phyloP scores from a whole-genome alignment of 2,797 vertebrate genomes.

The Rhabdophis nuchalis region DNA sequence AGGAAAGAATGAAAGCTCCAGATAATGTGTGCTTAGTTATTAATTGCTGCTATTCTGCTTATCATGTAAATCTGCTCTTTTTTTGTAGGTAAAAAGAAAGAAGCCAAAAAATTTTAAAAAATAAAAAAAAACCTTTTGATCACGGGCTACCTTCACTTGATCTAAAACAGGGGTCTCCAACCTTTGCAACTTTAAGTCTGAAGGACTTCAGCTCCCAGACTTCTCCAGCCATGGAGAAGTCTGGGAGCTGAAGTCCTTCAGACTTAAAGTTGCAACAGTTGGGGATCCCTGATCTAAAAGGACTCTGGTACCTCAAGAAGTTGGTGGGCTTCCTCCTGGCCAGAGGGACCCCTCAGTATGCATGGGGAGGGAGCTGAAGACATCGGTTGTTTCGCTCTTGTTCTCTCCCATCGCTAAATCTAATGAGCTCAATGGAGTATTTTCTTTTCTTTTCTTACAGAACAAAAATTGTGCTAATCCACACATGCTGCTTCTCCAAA shows the following conservation, averaged over 20 bases:
- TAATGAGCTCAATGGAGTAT: background rate
- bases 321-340: background rate
- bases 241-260: too few species aligned
- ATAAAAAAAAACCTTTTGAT: too few species aligned
- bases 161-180: too few species aligned
- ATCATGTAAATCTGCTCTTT: background rate
- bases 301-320: background rate
- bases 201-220: too few species aligned
- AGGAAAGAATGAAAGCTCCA: background rate
- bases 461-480: background rate
- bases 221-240: too few species aligned
- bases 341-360: background rate
- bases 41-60: background rate
- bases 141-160: too few species aligned
- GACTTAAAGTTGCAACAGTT: too few species aligned
- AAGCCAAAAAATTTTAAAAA: too few species aligned
- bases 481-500: background rate
- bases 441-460: background rate
- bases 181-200: too few species aligned
- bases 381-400: background rate
- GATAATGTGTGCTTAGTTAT: background rate
- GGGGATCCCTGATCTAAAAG: too few species aligned
- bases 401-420: background rate
- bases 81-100: background rate
- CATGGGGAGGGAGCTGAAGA: too few species aligned